Percentiles rank a stretch among this genome's conserved stretches.
These are phyloP conservation scores for Bhutanitis thaidina DNA, from an alignment of 2,888 invertebrate species.

Conservation along the genomic window DNA sequence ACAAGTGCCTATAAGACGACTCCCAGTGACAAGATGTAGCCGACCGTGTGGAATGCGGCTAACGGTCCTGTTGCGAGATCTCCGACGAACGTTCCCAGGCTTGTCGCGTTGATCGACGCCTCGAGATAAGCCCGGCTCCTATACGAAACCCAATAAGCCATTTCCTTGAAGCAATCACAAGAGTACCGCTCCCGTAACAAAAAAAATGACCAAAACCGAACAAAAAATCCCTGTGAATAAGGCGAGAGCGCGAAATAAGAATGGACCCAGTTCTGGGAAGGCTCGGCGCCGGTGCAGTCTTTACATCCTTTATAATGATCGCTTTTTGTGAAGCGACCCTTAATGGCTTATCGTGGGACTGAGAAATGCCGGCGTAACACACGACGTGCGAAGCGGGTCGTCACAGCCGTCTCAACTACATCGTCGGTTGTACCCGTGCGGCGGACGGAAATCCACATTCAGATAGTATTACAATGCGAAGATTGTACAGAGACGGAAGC, in stretches of 20 bases:
- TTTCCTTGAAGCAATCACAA: conserved; percentile 75
- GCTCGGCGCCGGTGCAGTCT: conserved; percentile 73
- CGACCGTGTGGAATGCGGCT: conserved; percentile 34
- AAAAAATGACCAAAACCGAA: conserved; percentile 63
- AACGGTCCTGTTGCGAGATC: conserved; percentile 49
- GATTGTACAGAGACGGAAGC: conserved; percentile 43
- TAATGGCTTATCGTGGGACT: conserved; percentile 69
- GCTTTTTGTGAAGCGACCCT: conserved; percentile 69
- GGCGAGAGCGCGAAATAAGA: conserved; percentile 78
- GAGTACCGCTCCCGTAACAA: conserved; percentile 66
- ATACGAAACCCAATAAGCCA: conserved; percentile 75
- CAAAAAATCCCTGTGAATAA: conserved; percentile 69
- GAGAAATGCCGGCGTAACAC: conserved; percentile 46
- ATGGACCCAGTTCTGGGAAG: conserved; percentile 75
- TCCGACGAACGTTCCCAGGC: conserved; percentile 55
- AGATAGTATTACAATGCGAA: conserved; percentile 33
- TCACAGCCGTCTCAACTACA: conserved; percentile 32
- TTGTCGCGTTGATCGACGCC: conserved; percentile 52
- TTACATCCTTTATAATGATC: conserved; percentile 75
- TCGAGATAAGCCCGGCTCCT: conserved; percentile 65
- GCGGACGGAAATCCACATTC: conserved; percentile 42
- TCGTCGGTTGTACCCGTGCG: conserved; percentile 24
- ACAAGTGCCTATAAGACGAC: conserved; percentile 29
- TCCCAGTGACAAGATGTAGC: conserved; percentile 41
- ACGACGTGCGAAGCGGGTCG: conserved; percentile 24